Evolutionary conservation across 2,888 invertebrate species (phyloP), one percentile per base, ranked within the genome.

Genomic region (Mythimna impura): DNA sequence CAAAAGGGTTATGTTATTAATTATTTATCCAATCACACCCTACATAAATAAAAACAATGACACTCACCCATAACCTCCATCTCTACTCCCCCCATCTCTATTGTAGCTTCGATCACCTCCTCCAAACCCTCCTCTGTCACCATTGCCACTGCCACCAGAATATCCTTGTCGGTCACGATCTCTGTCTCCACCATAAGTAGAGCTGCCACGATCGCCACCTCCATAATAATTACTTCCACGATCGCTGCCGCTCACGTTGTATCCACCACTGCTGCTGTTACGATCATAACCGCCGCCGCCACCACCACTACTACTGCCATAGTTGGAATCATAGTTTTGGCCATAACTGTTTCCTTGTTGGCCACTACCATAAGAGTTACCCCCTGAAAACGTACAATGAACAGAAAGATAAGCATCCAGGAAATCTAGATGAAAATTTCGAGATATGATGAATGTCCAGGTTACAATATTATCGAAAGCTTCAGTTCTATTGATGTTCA

Each of bases 31-130:
- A 65, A 63, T 76, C 47, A 57, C 25, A 25, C 47, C 25, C 52
- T 65, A 80, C 66, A 80, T 66, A 66, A 83, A 66, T 62, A 64
- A 17, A 25, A 62, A n/a, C 30, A 58, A 47, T 64, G 76, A 86
- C 84, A 95, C 97, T 97, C 93, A 97, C 97, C 97, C 97, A 93
- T 94, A 97, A 91, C 96, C 96, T 70, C 96, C 94, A 89, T 94
- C 96, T 95, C 93, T 96, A 95, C 91, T 97, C 92, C 95, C 97
- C 90, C 97, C 96, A 92, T 97, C 97, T 93, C 96, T 96, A 92
- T 92, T 96, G 92, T 95, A 96, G 86, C 96, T 93, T 76, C 96
- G 89, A 86, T 96, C 95, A 81, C 95, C 93, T 84, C 96, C 95
- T 55, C 95, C 94, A 86, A 93, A 94, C 77, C 95, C 94, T 58